Percentiles rank a stretch among this genome's conserved stretches.
phyloP scores from a whole-genome alignment of 2,113 vertebrate species.

The Alosa alosa region DNA sequence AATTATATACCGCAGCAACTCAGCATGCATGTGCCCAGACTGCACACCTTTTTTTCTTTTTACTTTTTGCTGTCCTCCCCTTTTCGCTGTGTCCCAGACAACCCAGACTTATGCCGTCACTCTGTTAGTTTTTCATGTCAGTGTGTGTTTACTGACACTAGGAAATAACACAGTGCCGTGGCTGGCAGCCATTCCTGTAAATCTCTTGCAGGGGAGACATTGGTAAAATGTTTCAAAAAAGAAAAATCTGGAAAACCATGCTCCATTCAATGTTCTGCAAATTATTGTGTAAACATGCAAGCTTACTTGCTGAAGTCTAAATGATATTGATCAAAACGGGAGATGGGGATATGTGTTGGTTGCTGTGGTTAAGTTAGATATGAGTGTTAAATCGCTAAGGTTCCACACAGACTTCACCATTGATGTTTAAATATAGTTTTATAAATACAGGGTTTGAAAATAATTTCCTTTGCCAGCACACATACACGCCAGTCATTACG shows the following conservation, averaged over 20 bases:
- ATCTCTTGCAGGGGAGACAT: neutral
- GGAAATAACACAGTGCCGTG: neutral
- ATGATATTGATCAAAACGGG: neutral
- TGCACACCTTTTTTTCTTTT: neutral
- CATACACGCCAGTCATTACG: conserved; percentile 19
- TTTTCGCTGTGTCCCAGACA: neutral
- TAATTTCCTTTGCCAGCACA: conserved; percentile 21
- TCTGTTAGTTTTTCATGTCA: conserved; percentile 8
- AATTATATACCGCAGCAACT: neutral
- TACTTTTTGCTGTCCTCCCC: neutral
- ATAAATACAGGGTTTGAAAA: conserved; percentile 41
- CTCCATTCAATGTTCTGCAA: neutral
- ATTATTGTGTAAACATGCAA: neutral
- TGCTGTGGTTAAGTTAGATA: neutral
- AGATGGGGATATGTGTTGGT: neutral
- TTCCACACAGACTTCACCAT: conserved; percentile 7
- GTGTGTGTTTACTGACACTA: conserved; percentile 12
- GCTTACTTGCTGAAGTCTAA: neutral
- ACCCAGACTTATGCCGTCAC: neutral
- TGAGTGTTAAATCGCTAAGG: neutral
- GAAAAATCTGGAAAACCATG: neutral
- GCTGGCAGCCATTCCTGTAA: neutral
- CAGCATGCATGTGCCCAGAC: neutral
- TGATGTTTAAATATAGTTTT: conserved; percentile 39
- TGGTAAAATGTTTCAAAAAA: neutral